These are phyloP conservation scores for Sitophilus oryzae DNA, from an alignment of 1,140 invertebrate species.

Conservation along the genomic window DNA sequence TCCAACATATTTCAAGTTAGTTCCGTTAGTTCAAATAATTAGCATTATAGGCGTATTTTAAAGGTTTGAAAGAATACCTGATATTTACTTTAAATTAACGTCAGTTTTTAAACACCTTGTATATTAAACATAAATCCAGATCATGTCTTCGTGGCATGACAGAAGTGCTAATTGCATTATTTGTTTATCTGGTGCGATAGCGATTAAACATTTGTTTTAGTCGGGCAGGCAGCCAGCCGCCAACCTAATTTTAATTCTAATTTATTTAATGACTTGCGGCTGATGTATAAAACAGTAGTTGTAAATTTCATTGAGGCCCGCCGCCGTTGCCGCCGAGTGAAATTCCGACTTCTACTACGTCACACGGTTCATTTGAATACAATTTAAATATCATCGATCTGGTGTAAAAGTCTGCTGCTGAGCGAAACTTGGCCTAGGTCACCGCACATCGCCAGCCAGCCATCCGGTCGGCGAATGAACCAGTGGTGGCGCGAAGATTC, in stretches of 20 bases:
- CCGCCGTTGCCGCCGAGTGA: slow-evolving; percentile 21
- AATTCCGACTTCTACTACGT: slow-evolving; percentile 26
- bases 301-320: slow-evolving; percentile 26
- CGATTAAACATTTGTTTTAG: neutral
- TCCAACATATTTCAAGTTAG: too few species aligned
- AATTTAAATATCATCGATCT: slow-evolving; percentile 27
- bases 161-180: too few species aligned
- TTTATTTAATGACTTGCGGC: slow-evolving; percentile 23
- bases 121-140: too few species aligned
- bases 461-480: too few species aligned
- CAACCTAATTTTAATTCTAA: slow-evolving; percentile 22
- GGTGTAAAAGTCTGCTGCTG: slow-evolving; percentile 26
- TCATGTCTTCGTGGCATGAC: too few species aligned
- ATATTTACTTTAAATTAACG: too few species aligned
- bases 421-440: slow-evolving; percentile 26
- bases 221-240: neutral
- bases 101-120: too few species aligned
- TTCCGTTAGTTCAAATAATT: too few species aligned
- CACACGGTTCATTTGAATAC: slow-evolving; percentile 28
- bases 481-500: too few species aligned
- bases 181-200: neutral
- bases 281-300: slow-evolving; percentile 28
- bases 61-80: too few species aligned
- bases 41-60: too few species aligned
- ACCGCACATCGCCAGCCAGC: too few species aligned